Base-by-base conservation (phyloP, 92 coral and sea anemone genomes). In the Epizoanthus fatuus region DNA sequence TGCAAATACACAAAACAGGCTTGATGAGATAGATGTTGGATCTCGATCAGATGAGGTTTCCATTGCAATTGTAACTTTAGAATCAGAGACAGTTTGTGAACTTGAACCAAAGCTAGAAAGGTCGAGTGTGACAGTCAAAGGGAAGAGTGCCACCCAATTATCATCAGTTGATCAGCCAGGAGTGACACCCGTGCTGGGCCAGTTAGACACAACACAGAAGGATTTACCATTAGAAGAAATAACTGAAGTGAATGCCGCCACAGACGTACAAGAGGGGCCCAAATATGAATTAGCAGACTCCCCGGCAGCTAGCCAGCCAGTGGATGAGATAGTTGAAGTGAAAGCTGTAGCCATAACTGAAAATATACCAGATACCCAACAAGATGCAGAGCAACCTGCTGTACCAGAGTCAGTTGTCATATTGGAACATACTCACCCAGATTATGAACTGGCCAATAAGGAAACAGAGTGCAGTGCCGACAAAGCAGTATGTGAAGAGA, bases 1-100 rank as follows among this genome's bases (percentile, higher is more conserved):
- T 17, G 70, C 5, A 4, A 39, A 60, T 16, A 42, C 64, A 17
- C 70, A 58, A 44, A 42, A 39, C 45, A 55, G 70, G 4, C n/a
- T 75, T 75, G 66, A 57, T 38, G 64, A 19, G 20, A 47, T 6
- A 14, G 82, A 77, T 60, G 29, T 40, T 39, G 82, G 70, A 20
- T 77, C 70, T 9, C 39, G 17, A 77, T 56, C 82, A 10, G 70
- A 58, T 22, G 70, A 77, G 42, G 57, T 77, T 59, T 77, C 82
- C 17, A 59, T 77, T 77, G 82, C 82, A 77, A 17, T 77, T 29
- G 82, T 77, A 20, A 77, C 82, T 60, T 39, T 77, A 17, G 82
- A 77, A 62, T 39, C 82, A 3, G 35, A 70, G 56, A 10, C 19
- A 70, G 3, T 77, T 4, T 42, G 20, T 64, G 70, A 58, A 5